Percentiles rank a stretch among this genome's conserved stretches.
Conservation (phyloP, 2,797 vertebrate species). For the Sternotherus odoratus region DNA sequence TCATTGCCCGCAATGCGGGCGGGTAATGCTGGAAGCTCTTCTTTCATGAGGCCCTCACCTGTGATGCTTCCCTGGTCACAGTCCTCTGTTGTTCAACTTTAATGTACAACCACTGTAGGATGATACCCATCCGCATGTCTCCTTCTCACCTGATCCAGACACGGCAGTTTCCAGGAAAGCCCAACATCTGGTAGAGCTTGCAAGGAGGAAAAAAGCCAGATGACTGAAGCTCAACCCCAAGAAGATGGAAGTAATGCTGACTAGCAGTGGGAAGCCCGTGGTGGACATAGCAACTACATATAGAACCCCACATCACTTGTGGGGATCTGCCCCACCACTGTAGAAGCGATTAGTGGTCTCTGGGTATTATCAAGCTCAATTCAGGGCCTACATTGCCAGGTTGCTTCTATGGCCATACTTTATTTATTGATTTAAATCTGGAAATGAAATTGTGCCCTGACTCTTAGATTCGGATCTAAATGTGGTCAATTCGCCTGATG, state of each 20-base stretch:
- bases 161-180: not conserved
- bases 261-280: not conserved
- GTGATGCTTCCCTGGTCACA: not conserved
- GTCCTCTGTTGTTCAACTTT: not conserved
- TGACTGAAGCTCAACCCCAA: not conserved
- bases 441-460: not conserved
- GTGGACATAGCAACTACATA: not conserved
- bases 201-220: not conserved
- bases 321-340: not conserved
- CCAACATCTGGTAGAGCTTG: not conserved
- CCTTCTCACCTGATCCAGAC: not conserved
- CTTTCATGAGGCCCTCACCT: not conserved
- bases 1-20: not conserved
- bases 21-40: not conserved
- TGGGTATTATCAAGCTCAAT: conserved; percentile 3
- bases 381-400: not conserved
- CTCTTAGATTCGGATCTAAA: not conserved
- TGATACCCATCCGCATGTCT: not conserved
- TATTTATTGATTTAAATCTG: not conserved
- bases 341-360: not conserved
- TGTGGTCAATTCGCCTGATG: not conserved
- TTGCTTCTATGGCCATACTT: not conserved
- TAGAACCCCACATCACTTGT: not conserved
- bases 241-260: not conserved
- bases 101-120: not conserved